Conservation (phyloP, 2,113 vertebrate species). For the Pelodiscus sinensis region DNA sequence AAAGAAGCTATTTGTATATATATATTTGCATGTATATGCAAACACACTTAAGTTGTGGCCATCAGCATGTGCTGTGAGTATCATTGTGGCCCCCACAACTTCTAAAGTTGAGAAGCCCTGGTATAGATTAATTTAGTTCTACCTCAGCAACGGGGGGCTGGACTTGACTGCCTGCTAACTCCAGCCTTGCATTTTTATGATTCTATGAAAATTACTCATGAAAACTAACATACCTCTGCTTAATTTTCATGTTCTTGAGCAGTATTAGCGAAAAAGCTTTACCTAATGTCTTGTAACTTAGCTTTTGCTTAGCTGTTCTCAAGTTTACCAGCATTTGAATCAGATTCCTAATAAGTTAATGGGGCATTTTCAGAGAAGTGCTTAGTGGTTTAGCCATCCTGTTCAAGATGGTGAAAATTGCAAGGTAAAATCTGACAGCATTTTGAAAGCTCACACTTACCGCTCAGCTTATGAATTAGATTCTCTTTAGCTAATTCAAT, state of each 20-base stretch:
- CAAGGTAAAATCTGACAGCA: not conserved
- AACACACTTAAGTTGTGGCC: no score
- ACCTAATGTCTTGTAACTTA: not conserved
- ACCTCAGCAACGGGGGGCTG: not conserved
- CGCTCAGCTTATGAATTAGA: not conserved
- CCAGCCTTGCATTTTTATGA: not conserved
- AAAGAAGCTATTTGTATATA: no score
- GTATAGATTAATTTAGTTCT: not conserved
- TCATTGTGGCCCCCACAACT: no score
- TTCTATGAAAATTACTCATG: not conserved
- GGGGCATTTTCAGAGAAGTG: not conserved
- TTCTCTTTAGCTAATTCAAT: not conserved
- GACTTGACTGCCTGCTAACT: not conserved
- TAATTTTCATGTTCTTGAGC: not conserved
- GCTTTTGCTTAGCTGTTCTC: not conserved
- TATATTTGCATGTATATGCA: no score
- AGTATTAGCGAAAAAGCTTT: conserved; percentile 3
- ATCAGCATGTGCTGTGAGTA: no score
- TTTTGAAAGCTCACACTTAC: not conserved
- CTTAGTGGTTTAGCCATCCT: not conserved
- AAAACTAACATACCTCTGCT: not conserved
- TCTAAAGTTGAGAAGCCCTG: no score
- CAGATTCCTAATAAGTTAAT: not conserved
- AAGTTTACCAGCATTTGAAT: not conserved
- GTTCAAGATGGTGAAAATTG: not conserved